Base-by-base conservation (phyloP, 2,113 vertebrate genomes). In the Rhinoptilus africanus region DNA sequence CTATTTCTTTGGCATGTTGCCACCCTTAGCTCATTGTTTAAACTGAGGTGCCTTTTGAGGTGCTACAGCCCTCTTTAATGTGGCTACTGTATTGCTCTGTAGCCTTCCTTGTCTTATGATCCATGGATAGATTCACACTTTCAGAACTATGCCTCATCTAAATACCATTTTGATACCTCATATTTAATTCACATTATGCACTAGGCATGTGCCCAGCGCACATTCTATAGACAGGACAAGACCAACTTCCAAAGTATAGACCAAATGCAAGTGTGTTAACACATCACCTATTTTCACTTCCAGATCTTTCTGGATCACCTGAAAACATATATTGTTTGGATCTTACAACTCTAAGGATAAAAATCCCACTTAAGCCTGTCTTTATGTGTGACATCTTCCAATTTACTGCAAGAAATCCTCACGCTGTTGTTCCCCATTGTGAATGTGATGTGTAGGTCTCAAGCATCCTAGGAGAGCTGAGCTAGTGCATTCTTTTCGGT, bases 161-260 rank as follows among this genome's bases (percentile, higher is more conserved):
- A 88, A 66, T 53, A n/a, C 14, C 27, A 48, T 28, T 87, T 91
- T 4, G 4, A 50, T 72, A 41, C 6, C 69, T 76, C 27, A 27
- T n/a, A 19, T 59, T 41, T 41, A 77, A 75, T 60, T 78, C 30
- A n/a, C 8, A 7, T 56, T 78, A 28, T 15, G 22, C 10, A n/a
- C 19, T 0, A 0, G 15, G 10, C 8, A 3, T 10, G 16, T 48
- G 22, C 19, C 3, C 4, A 21, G 24, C 24, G 19, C 17, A 66
- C 27, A 48, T 45, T 77, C 41, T 62, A 50, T 2, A 66, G 24
- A 34, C 3, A 5, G 6, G 14, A 51, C 24, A 79, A 78, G 35
- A 73, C 8, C 41, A 66, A 2, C 9, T 56, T 69, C 24, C 45
- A 20, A 54, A 85, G 18, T 30, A 35, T 6, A 88, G 53, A 34